A percentile compares a stretch with the other conserved stretches of the same genome.
Conservation (phyloP, 2,888 invertebrate species). For the Lepidocyrtoides sp. region DNA sequence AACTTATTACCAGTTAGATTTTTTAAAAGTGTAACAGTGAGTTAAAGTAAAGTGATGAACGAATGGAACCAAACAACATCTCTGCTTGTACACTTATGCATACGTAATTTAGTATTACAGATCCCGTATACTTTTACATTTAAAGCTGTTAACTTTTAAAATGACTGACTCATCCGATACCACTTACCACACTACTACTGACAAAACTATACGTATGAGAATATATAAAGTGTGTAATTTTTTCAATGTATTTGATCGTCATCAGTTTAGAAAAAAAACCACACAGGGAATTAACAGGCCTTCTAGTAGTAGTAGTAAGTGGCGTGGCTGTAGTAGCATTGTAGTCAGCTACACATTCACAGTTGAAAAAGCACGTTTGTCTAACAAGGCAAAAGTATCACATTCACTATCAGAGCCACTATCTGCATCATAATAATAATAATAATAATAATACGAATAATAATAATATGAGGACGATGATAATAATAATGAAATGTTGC, state of each 20-base stretch:
- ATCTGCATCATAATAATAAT: too few relatives aligned
- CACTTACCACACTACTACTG: background rate
- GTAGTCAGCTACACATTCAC: too few relatives aligned
- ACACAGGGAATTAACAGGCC: slow-evolving; percentile 8
- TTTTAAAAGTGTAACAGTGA: background rate
- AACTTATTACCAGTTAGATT: slow-evolving; percentile 17
- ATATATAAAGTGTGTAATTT: background rate
- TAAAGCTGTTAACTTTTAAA: too few relatives aligned
- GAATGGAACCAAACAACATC: slow-evolving; percentile 20
- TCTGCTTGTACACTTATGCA: too few relatives aligned
- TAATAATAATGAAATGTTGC: background rate
- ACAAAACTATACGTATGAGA: background rate
- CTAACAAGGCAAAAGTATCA: too few relatives aligned
- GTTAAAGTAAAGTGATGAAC: background rate
- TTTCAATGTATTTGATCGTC: background rate
- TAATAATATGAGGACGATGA: background rate
- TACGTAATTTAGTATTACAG: background rate
- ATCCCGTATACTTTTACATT: too few relatives aligned
- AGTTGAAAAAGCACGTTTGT: background rate
- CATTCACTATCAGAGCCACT: too few relatives aligned
- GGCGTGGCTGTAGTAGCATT: too few relatives aligned
- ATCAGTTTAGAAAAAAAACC: slow-evolving; percentile 38
- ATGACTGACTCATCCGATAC: background rate
- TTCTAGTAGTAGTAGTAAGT: too few relatives aligned
- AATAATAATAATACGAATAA: background rate